These are phyloP conservation scores for Paelopatides confundens DNA, from an alignment of 53 echinoderm and acorn worm species.

Conservation along the genomic window DNA sequence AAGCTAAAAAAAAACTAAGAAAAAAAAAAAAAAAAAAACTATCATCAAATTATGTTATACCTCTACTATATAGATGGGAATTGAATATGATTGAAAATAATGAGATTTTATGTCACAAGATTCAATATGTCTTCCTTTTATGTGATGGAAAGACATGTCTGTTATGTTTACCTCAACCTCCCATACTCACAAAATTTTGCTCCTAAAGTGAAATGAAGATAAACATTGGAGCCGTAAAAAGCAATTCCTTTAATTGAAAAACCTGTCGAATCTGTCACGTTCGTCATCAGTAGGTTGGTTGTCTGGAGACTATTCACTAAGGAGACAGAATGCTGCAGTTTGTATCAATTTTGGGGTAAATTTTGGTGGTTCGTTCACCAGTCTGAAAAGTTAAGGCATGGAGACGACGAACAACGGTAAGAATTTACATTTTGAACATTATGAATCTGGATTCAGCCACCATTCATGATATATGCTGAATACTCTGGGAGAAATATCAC, in stretches of 20 bases:
- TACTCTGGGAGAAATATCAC: too few relatives aligned
- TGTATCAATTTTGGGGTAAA: neutral
- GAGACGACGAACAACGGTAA: too few relatives aligned
- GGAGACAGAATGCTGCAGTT: neutral
- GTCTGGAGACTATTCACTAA: neutral
- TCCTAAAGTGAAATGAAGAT: constrained; percentile 2
- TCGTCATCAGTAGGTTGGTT: neutral
- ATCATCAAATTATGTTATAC: too few relatives aligned
- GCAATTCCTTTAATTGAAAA: constrained; percentile 40
- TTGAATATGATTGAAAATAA: neutral
- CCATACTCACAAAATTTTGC: neutral
- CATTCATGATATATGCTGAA: too few relatives aligned
- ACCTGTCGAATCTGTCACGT: constrained; percentile 11
- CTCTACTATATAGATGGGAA: too few relatives aligned
- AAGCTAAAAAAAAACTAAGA: too few relatives aligned
- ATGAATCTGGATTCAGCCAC: too few relatives aligned
- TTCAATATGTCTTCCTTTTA: neutral
- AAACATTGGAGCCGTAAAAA: constrained; percentile 13
- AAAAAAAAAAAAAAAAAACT: too few relatives aligned
- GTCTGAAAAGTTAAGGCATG: neutral
- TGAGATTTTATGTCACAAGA: neutral
- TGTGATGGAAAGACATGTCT: constrained; percentile 7
- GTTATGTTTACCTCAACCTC: neutral
- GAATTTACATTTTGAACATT: too few relatives aligned
- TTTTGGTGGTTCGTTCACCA: neutral